phyloP scores from a whole-genome alignment of 2,113 vertebrate species.

The Upupa epops region DNA sequence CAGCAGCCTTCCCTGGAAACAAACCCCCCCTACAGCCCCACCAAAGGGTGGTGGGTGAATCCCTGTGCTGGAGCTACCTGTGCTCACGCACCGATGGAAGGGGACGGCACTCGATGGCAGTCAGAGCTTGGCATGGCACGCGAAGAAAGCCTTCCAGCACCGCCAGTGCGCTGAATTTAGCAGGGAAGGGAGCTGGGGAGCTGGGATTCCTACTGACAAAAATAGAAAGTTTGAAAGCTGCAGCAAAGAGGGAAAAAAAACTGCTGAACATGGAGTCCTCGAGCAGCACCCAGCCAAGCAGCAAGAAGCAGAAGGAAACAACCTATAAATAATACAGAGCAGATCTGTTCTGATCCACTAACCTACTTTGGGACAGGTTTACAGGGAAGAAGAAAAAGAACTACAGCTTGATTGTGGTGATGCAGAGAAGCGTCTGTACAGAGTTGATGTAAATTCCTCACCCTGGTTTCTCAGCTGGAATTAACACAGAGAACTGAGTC shows the following conservation, averaged over 20 bases:
- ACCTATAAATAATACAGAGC: constrained; percentile 46
- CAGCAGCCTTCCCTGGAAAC: background rate
- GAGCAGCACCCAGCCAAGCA: constrained; percentile 51
- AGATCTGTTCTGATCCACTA: constrained; percentile 63
- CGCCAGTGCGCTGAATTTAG: constrained; percentile 10
- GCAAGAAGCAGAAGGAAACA: constrained; percentile 29
- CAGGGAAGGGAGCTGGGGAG: constrained; percentile 37
- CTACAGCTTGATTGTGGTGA: background rate
- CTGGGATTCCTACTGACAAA: constrained; percentile 52
- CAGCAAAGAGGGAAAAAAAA: background rate
- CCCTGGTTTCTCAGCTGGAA: background rate
- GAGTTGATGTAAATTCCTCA: background rate
- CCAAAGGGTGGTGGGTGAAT: background rate
- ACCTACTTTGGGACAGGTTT: constrained; percentile 58
- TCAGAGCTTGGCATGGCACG: background rate
- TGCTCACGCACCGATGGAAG: background rate
- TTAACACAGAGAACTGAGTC: background rate
- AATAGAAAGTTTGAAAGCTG: constrained; percentile 51
- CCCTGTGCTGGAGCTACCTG: background rate
- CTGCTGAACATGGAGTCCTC: constrained; percentile 48
- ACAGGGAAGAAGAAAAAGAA: constrained; percentile 12
- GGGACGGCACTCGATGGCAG: accelerated
- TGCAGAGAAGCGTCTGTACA: background rate
- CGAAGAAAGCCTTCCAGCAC: background rate
- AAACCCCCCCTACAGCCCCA: background rate